phyloP scores from a whole-genome alignment of 2,797 vertebrate genomes.

The Myotis vivesi region DNA sequence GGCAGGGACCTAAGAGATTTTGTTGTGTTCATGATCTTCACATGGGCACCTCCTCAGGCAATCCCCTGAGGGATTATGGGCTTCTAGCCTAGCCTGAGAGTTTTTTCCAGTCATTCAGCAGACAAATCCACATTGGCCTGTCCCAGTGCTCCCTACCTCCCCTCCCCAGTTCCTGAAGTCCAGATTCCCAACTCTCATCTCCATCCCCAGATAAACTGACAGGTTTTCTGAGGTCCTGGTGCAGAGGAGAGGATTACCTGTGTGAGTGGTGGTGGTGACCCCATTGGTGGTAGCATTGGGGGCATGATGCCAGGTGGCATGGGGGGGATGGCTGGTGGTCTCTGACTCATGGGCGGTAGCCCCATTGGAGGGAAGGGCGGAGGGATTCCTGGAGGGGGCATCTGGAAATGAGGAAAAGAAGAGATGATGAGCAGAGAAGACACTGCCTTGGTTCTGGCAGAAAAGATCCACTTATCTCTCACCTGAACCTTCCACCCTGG shows the following conservation, averaged over 20 bases:
- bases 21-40: neutral
- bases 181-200: neutral
- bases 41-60: neutral
- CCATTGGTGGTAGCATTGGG: constrained; percentile 84
- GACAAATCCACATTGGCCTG: neutral
- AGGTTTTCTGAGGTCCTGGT: neutral
- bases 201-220: neutral
- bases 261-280: constrained; percentile 82
- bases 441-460: neutral
- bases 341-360: constrained; percentile 83
- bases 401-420: constrained; percentile 76
- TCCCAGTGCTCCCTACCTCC: neutral
- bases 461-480: neutral
- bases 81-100: neutral
- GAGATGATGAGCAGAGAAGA: constrained; percentile 37
- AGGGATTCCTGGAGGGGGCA: constrained; percentile 84
- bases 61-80: neutral
- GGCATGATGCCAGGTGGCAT: constrained; percentile 85
- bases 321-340: constrained; percentile 83
- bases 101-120: neutral
- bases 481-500: neutral
- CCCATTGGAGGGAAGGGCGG: constrained; percentile 85
- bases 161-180: neutral
- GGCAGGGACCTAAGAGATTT: neutral
- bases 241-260: constrained; percentile 78